Evolutionary conservation across 2,113 vertebrate species (phyloP), one percentile per base, ranked within the genome.

Genomic region (Xiphophorus hellerii): DNA sequence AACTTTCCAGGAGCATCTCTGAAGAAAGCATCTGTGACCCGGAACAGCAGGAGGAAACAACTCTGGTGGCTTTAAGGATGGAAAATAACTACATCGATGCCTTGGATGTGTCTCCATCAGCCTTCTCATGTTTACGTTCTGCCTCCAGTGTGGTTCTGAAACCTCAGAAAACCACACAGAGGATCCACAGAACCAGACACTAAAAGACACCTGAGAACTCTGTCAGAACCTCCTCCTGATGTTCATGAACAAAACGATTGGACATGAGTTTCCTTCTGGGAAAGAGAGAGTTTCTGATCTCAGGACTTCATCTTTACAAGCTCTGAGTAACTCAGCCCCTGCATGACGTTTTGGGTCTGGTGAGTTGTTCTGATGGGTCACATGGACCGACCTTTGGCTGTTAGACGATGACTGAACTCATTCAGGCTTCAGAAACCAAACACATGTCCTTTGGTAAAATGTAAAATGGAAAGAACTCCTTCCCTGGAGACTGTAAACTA

Each of bases 1-100:
- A 31, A 11, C 9, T 67, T 54, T 81, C 62, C 89, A 99, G 98
- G 94, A 92, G 88, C 0, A 90, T 99, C 71, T 92, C 91, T 42
- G 94, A 96, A 1, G 95, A 97, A 39, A 85, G 95, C 72, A 95
- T 99, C 81, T 99, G 98, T 73, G 96, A 92, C 84, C 82, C 78
- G 10, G 85, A 85, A 31, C 87, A 33, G 51, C 83, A 66, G 0
- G 86, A 86, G 17, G 97, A 98, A 60, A 96, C 96, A n/a, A 95
- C 78, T 42, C 62, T 99, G 73, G 96, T 97, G 85, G 94, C 96
- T 0, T 77, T 99, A 87, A 96, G 97, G 78, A 94, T 99, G 62
- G 98, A 99, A 77, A 95, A 98, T 87, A 99, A 99, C 91, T 94
- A 94, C 8, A 96, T 99, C n/a, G 95, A 96, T 76, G 93, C 93